Conservation (phyloP, 2,797 vertebrate species). For the Eulemur albifrons region DNA sequence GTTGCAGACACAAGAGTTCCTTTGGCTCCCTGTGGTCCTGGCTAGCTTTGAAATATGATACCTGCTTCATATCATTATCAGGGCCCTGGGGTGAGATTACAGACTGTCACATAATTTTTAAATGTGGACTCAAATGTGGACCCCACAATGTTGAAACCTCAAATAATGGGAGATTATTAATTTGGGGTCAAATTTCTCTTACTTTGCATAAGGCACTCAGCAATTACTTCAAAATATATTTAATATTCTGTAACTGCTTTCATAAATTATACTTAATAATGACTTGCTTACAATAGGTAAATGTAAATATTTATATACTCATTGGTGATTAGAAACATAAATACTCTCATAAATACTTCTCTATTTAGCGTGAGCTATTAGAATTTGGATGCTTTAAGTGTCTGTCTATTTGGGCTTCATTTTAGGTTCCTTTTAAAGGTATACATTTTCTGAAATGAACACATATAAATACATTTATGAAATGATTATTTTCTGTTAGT, state of each 20-base stretch:
- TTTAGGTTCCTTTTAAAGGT: not conserved
- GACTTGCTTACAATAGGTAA: not conserved
- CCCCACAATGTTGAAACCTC: not conserved
- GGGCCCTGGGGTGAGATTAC: not conserved
- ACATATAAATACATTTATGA: not conserved
- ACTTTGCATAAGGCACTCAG: not conserved
- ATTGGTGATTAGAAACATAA: not conserved
- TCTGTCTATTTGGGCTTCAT: not conserved
- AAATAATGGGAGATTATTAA: not conserved
- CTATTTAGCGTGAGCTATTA: not conserved
- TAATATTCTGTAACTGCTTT: not conserved
- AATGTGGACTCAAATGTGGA: not conserved
- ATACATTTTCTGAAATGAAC: not conserved
- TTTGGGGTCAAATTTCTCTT: not conserved
- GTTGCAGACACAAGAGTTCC: not conserved
- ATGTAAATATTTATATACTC: not conserved
- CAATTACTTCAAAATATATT: not conserved
- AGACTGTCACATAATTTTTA: not conserved
- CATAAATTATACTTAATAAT: not conserved
- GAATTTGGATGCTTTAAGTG: not conserved
- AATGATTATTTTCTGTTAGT: conserved; percentile 12
- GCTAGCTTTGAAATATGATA: conserved; percentile 1
- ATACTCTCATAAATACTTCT: not conserved
- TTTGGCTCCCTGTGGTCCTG: not conserved
- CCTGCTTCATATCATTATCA: not conserved